Base-by-base conservation (phyloP, 1,140 invertebrate species). In the Drosophila bocqueti region DNA sequence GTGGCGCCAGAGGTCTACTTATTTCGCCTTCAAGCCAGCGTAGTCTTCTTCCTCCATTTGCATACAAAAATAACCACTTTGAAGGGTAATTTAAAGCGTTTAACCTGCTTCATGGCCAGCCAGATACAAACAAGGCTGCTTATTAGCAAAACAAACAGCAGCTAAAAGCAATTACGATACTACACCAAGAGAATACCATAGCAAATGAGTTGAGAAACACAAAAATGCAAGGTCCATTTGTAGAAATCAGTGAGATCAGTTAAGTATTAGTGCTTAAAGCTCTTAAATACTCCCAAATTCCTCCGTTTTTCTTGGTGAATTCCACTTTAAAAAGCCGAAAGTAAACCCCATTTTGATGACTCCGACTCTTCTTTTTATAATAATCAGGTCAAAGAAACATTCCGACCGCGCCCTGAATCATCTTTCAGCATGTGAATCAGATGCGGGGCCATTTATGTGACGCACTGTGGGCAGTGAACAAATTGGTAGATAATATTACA, bases 71-170 rank as follows among this genome's bases (percentile, higher is more conserved):
- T 43, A 50, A n/a, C 34, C 31, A 29, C 69, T 64, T 45, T 54
- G 63, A 65, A 7, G 49, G 45, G 45, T 24, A 46, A 47, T 76
- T 76, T 60, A 29, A 46, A 59, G 40, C 55, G 7, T 66, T 81
- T 87, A 90, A 80, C 81, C 85, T 76, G 58, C 49, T 66, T 80
- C 81, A 90, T 65, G 77, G 81, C 81, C 61, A 79, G 81, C 65
- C 54, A 66, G 64, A 67, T 43, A 57, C 34, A 74, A 79, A 42
- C 77, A 84, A 87, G 84, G 85, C 77, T 83, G 57, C 49, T 46
- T 58, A 66, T 62, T 60, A 79, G 46, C 55, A 68, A 82, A 83
- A 79, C 69, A 78, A 67, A 83, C 64, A 65, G 47, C 46, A 24
- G n/a, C 42, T 45, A 47, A 59, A 65, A 8, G 34, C 49, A 72